phyloP scores from a whole-genome alignment of 2,113 vertebrate species.

The Elachura formosa region DNA sequence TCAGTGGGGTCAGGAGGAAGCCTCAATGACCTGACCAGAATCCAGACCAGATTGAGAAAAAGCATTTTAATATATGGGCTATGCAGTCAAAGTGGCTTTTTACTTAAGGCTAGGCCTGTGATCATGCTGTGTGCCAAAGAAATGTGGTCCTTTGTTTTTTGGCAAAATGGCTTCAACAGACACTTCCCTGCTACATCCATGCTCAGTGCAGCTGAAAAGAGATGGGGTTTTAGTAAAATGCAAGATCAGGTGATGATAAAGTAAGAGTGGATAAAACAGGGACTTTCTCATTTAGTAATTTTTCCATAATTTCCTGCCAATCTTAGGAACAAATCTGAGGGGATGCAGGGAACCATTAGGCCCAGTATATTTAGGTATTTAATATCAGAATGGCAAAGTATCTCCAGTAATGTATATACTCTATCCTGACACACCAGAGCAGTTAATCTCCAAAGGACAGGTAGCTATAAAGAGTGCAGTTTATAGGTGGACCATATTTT shows the following conservation, averaged over 20 bases:
- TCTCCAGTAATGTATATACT: background rate
- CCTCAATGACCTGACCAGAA: background rate
- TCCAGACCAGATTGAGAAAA: background rate
- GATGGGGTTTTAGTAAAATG: background rate
- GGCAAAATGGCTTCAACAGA: background rate
- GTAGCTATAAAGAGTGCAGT: background rate
- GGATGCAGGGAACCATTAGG: background rate
- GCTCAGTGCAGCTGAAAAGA: background rate
- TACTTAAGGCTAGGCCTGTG: background rate
- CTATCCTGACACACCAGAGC: background rate
- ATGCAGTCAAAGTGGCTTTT: background rate
- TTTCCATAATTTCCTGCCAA: background rate
- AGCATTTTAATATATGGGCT: background rate
- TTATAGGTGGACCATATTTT: background rate
- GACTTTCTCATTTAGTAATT: background rate
- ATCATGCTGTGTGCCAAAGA: background rate
- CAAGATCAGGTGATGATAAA: background rate
- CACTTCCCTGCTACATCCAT: accelerated
- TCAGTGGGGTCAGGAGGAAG: accelerated
- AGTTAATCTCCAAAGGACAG: background rate
- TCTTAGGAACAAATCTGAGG: background rate
- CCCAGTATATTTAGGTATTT: background rate
- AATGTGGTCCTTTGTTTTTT: background rate
- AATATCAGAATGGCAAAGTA: background rate
- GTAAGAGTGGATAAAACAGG: background rate